These are phyloP conservation scores for Coreius guichenoti DNA, from an alignment of 2,797 vertebrate species.

Conservation along the genomic window DNA sequence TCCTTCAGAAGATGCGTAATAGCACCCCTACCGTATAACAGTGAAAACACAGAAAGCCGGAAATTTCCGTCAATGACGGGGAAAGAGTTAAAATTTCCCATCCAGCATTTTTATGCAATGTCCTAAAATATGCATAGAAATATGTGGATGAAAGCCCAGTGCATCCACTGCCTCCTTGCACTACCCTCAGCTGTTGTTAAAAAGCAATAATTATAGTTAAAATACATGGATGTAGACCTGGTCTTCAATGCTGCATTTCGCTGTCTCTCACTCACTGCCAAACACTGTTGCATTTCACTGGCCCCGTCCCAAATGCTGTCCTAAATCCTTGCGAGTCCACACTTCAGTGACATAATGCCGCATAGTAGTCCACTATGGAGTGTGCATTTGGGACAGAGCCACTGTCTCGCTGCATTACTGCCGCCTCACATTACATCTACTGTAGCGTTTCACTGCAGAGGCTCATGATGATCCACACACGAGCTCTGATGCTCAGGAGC, in stretches of 20 bases:
- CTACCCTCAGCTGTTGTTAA: too few relatives aligned
- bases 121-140: background rate
- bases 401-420: background rate
- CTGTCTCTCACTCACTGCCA: background rate
- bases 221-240: background rate
- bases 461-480: background rate
- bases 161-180: too few relatives aligned
- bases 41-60: too few relatives aligned
- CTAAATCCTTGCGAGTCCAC: background rate
- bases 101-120: background rate
- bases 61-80: too few relatives aligned
- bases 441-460: background rate
- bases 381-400: background rate
- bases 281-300: background rate
- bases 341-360: background rate
- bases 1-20: too few relatives aligned
- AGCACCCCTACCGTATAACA: too few relatives aligned
- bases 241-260: constrained; percentile 4
- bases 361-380: background rate
- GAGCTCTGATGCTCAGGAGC: background rate
- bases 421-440: background rate
- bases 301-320: background rate
- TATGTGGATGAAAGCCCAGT: too few relatives aligned
- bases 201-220: background rate
- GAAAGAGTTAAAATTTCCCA: background rate